Evolutionary conservation across 1,140 invertebrate genomes (phyloP).

Genomic region (Trichonephila inaurata): DNA sequence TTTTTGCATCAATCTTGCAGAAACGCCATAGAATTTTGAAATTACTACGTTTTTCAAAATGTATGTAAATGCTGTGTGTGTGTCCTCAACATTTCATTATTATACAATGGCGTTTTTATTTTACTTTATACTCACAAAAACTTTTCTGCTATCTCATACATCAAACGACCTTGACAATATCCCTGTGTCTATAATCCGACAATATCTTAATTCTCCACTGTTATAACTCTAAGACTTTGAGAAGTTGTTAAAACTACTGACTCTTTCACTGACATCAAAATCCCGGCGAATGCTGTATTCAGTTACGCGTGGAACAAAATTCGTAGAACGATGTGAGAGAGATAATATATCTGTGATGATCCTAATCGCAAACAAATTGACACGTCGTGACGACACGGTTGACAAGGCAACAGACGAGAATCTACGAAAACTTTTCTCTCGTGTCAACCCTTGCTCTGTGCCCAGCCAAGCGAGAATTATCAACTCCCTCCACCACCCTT

Average conservation of each 20-base stretch:
- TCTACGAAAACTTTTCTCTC: not conserved
- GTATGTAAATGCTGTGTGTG: too few species aligned
- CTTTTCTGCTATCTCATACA: too few species aligned
- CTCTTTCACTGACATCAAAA: not conserved
- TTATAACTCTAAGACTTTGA: not conserved
- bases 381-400: constrained; percentile 33
- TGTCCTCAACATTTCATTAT: too few species aligned
- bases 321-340: not conserved
- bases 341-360: constrained; percentile 31
- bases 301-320: constrained; percentile 16
- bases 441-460: constrained; percentile 27
- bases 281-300: not conserved
- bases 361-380: constrained; percentile 48
- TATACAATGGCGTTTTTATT: too few species aligned
- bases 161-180: too few species aligned
- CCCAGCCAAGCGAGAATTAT: not conserved
- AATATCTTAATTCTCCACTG: not conserved
- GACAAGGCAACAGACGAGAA: constrained; percentile 37
- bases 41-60: too few species aligned
- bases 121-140: too few species aligned
- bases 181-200: not conserved
- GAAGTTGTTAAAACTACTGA: constrained; percentile 1
- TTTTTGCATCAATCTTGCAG: too few species aligned
- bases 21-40: too few species aligned
- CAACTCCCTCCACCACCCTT: not conserved